Conservation (phyloP, 2,888 invertebrate species). For the Argynnis bischoffii region DNA sequence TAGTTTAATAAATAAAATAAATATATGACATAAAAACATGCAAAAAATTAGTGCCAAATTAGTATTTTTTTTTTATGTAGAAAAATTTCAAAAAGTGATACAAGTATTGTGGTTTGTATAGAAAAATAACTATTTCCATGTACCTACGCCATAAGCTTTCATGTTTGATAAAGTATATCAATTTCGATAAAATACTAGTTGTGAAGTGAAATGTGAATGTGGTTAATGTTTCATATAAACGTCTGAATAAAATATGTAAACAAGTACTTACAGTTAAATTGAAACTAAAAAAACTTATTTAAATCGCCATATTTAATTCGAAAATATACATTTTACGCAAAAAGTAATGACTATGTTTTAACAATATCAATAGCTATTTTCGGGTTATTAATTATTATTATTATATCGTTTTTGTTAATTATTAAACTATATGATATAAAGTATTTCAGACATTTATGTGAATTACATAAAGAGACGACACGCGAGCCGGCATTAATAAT, state of each 20-base stretch:
- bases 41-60: conserved; percentile 4
- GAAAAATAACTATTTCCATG: conserved; percentile 1
- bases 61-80: not conserved
- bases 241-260: conserved; percentile 1
- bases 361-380: no score
- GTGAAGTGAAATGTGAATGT: conserved; percentile 20
- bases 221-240: conserved; percentile 25
- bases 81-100: conserved; percentile 22
- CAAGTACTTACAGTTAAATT: not conserved
- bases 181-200: not conserved
- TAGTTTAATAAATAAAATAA: no score
- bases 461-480: conserved; percentile 32
- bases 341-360: no score
- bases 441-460: conserved; percentile 27
- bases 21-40: not conserved
- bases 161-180: conserved; percentile 1
- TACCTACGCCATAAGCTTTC: conserved; percentile 2
- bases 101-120: conserved; percentile 1
- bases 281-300: no score
- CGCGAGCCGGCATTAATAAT: conserved; percentile 30
- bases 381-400: no score
- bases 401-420: no score
- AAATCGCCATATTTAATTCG: no score
- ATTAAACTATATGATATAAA: not conserved
- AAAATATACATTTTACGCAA: no score